Conservation (phyloP, 2,113 vertebrate species). For the Trematomus loennbergii region DNA sequence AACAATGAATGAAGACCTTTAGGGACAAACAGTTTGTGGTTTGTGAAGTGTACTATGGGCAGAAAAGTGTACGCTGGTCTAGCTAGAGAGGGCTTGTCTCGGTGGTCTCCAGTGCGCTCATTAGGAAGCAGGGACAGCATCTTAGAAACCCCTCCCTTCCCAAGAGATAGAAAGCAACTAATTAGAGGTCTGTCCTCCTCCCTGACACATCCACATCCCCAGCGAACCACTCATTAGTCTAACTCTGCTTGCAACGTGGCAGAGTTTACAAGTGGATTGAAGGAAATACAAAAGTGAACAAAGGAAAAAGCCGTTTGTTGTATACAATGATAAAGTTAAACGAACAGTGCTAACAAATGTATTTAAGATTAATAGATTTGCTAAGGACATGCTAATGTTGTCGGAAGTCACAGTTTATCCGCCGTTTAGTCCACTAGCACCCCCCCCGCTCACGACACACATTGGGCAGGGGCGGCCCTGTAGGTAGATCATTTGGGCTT, state of each 20-base stretch:
- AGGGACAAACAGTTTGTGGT: conserved; percentile 64
- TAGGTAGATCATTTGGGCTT: too few species aligned
- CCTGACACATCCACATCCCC: conserved; percentile 60
- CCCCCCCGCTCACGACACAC: too few species aligned
- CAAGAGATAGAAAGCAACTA: conserved; percentile 72
- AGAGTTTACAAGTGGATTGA: conserved; percentile 37
- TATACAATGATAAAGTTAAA: conserved; percentile 4
- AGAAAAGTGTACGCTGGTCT: conserved; percentile 41
- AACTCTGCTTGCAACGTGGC: conserved; percentile 31
- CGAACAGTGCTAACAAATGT: not conserved
- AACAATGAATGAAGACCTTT: conserved; percentile 28
- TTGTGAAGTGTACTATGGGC: conserved; percentile 34
- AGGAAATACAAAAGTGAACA: conserved; percentile 35
- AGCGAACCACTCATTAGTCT: conserved; percentile 32
- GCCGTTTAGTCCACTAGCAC: too few species aligned
- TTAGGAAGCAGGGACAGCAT: conserved; percentile 74
- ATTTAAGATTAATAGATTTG: not conserved
- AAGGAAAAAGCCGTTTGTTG: conserved; percentile 6
- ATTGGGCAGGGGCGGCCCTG: too few species aligned
- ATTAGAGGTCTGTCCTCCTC: conserved; percentile 77
- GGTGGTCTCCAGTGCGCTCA: conserved; percentile 79
- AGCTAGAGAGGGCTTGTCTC: conserved; percentile 51
- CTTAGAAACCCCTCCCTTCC: conserved; percentile 66
- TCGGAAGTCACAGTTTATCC: too few species aligned
- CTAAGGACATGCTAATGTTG: too few species aligned